Evolutionary conservation across 2,888 invertebrate genomes (phyloP), one percentile per base, ranked within the genome.

Genomic region (Melinaea menophilus): DNA sequence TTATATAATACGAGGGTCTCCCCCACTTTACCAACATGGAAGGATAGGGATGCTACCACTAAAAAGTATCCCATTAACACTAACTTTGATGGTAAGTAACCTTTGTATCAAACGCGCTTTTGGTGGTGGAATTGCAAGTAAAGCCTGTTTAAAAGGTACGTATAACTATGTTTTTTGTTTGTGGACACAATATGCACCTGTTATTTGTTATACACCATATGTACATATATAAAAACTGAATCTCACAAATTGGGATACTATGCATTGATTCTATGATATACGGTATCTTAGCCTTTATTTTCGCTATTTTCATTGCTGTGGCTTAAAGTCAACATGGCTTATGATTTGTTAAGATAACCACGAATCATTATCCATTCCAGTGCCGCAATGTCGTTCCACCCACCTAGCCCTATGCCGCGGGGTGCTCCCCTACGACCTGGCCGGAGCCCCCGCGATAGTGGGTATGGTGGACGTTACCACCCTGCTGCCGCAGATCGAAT

Each of bases 361-460:
- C 41, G 11, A 35, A 33, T 51, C 59, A 59, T 41, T 33, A 33
- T 46, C 45, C 22, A 46, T 83, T 84, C 34, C 82, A 92, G 92
- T 85, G 48, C 80, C 83, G 0, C 87, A 86, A 69, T 92, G 92
- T 74, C 88, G 85, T n/a, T 92, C 92, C 1, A 91, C 92, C 2
- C 84, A 85, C 4, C 75, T 92, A 57, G 75, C 83, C 7, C 74
- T 92, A 59, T 94, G 94, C 71, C 92, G 92, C n/a, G 94, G 93
- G 2, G 91, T 94, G 3, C 80, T 94, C n/a, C 93, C 93, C 0
- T 94, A 94, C 74, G 94, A 94, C 80, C 79, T 94, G 69, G 93
- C 94, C 2, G 92, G 92, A 9, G 75, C 86, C 4, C 84, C 92
- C 2, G 81, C 81, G 0, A 83, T 80, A 4, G 75, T 91, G n/a